Percentiles rank a stretch among this genome's conserved stretches.
These are phyloP conservation scores for Toxotes chatareus DNA, from an alignment of 2,113 vertebrate genomes.

Conservation along the genomic window DNA sequence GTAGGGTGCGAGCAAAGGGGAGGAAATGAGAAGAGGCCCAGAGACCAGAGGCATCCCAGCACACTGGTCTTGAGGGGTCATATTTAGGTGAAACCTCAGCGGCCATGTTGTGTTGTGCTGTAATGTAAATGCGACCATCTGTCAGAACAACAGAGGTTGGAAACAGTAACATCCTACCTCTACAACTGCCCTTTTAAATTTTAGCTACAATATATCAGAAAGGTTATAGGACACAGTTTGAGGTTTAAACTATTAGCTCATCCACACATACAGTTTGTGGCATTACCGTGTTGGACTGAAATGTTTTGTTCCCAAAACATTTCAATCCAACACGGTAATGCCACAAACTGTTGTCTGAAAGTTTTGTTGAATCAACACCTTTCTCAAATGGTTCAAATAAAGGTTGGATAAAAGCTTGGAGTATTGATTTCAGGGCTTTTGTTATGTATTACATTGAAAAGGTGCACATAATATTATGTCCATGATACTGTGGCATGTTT, in stretches of 20 bases:
- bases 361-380: background rate
- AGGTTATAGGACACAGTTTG: background rate
- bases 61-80: background rate
- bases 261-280: too few species aligned
- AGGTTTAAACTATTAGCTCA: too few species aligned
- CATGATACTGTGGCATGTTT: background rate
- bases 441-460: background rate
- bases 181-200: background rate
- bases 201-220: background rate
- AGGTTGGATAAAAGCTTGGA: background rate
- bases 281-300: too few species aligned
- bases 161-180: background rate
- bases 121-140: background rate
- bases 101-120: background rate
- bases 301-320: too few species aligned
- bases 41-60: background rate
- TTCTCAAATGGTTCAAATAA: background rate
- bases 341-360: background rate
- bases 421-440: background rate
- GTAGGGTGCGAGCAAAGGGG: conserved; percentile 1
- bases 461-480: background rate
- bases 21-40: conserved; percentile 6
- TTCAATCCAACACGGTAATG: background rate
- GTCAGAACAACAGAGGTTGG: background rate
- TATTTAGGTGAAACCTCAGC: background rate